Conservation (phyloP, 2,888 invertebrate genomes). For the Megamerina dolium region DNA sequence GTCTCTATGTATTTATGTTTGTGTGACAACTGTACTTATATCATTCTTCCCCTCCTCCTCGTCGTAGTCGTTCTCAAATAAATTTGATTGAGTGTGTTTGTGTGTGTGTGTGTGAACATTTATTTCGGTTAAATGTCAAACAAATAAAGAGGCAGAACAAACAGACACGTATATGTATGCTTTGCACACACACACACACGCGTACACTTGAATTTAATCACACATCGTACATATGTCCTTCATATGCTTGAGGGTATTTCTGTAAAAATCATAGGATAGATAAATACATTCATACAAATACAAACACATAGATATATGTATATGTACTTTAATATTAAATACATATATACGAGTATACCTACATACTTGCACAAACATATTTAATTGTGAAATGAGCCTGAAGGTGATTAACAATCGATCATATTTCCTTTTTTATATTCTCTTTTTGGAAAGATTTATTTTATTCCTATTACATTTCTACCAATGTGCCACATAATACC, state of each 20-base stretch:
- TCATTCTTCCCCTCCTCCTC: no score
- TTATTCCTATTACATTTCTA: background rate
- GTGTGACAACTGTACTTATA: background rate
- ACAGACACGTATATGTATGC: no score
- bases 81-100: background rate
- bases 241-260: no score
- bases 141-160: no score
- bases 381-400: conserved; percentile 14
- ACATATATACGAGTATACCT: background rate
- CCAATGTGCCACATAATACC: no score
- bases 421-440: conserved; percentile 10
- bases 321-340: background rate
- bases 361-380: background rate
- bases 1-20: background rate
- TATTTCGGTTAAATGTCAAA: conserved; percentile 2
- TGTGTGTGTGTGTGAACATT: conserved; percentile 5
- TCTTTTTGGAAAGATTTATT: background rate
- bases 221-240: no score
- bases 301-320: background rate
- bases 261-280: no score
- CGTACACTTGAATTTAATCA: no score
- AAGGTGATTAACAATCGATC: conserved; percentile 16
- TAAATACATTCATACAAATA: conserved; percentile 3
- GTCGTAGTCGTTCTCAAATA: no score
- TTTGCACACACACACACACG: background rate